Percentiles rank a stretch among this genome's conserved stretches.
Conservation (phyloP, 2,888 invertebrate species). For the Chironomus tentans region DNA sequence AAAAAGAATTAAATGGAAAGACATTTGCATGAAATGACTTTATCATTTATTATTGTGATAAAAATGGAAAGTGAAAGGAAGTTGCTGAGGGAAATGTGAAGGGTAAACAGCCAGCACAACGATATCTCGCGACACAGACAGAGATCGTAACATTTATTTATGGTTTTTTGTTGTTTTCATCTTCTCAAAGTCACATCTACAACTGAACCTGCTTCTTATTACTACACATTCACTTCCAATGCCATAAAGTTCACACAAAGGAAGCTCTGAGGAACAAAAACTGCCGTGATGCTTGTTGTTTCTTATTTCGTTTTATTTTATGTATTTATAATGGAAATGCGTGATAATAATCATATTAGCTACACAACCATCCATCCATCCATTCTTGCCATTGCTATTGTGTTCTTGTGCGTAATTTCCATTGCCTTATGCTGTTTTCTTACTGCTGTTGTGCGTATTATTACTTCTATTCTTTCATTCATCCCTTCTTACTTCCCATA, state of each 20-base stretch:
- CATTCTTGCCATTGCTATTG: not conserved
- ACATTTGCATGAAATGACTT: no score
- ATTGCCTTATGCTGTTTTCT: no score
- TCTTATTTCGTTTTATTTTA: not conserved
- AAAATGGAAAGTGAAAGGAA: not conserved
- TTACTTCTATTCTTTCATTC: not conserved
- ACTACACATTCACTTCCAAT: no score
- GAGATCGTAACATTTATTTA: constrained; percentile 18
- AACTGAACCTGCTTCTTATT: no score
- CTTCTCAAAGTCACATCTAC: not conserved
- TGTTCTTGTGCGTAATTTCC: not conserved
- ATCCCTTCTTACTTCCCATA: not conserved
- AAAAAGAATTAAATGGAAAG: no score
- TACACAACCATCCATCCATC: not conserved
- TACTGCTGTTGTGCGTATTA: not conserved
- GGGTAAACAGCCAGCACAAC: not conserved
- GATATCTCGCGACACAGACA: not conserved
- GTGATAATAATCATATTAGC: constrained; percentile 24
- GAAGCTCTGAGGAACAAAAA: not conserved
- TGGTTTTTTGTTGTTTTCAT: constrained; percentile 2
- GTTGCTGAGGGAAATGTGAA: not conserved
- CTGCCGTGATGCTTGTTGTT: constrained; percentile 12
- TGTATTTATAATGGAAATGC: constrained; percentile 21
- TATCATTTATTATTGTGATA: not conserved
- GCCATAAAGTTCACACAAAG: no score